phyloP scores from a whole-genome alignment of 1,140 invertebrate genomes.

The Lepidostoma basale region DNA sequence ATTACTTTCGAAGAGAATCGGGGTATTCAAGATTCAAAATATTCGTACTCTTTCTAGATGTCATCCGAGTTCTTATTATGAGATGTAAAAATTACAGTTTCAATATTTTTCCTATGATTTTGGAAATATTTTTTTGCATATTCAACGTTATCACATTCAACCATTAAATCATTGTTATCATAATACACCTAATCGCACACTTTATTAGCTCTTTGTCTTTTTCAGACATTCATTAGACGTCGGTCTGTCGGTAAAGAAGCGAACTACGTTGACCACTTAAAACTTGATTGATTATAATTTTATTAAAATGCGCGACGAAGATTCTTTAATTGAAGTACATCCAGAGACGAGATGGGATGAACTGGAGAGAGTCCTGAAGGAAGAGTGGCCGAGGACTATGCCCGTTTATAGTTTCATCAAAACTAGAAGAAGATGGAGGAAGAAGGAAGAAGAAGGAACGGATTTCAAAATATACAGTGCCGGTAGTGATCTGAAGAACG shows the following conservation, averaged over 20 bases:
- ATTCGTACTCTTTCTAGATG: too few species aligned
- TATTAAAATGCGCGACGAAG: background rate
- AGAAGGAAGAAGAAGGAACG: background rate
- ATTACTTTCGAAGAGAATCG: too few species aligned
- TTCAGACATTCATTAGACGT: background rate
- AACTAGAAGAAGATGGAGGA: conserved; percentile 4
- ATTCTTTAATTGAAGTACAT: background rate
- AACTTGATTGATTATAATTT: background rate
- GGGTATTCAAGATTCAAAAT: too few species aligned
- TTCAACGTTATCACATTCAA: background rate
- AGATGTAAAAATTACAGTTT: too few species aligned
- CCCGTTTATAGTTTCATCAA: conserved; percentile 14
- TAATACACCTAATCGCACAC: background rate
- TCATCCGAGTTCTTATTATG: too few species aligned
- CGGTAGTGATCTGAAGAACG: conserved; percentile 3
- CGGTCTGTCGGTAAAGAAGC: background rate
- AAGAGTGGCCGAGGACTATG: conserved; percentile 15
- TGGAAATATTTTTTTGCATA: background rate
- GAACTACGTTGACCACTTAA: background rate
- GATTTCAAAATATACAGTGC: conserved; percentile 8
- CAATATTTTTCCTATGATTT: too few species aligned
- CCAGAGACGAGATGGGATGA: background rate
- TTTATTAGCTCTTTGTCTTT: background rate
- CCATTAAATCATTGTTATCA: background rate
- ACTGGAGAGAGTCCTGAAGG: background rate